Base-by-base conservation (phyloP, 1,140 invertebrate genomes). In the Ooceraea biroi region DNA sequence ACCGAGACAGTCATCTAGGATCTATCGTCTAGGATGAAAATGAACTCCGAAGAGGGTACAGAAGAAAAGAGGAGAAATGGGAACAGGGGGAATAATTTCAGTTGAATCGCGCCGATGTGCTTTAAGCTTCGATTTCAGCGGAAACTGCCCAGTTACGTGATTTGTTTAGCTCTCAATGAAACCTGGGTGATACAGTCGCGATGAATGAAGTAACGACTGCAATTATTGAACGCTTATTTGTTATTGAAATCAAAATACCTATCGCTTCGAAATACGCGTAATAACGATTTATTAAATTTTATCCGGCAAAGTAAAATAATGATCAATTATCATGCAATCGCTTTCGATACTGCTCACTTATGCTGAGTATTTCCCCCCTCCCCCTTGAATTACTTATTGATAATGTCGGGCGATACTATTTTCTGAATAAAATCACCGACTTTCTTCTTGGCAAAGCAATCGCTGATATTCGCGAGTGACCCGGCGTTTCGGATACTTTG, bases 401-500 rank as follows among this genome's bases (percentile, higher is more conserved):
- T 36, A n/a, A n/a, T 36, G 7, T 7, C 36, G 36, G 7, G 2
- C 36, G 36, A 36, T 36, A 7, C 36, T 36, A 7, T 7, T 36
- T 36, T 7, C 36, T 36, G 36, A 57, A 14, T 27, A 12, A 22
- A 69, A 57, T 57, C 44, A 17, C 0, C 7, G 50, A 44, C 19
- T 30, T 60, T 19, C 19, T 8, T 36, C 36, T 1, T 17, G 12
- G 3, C 68, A 17, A 78, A 25, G 52, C 8, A 4, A 41, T 44
- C 7, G 22, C 14, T 36, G 14, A 30, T 36, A 68, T 5, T 46
- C 14, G 48, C 22, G 36, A 44, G 7, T 12, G 17, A 44, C 14
- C 17, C 27, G 27, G 22, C 36, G 27, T 78, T 57, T 3, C 1
- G 25, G 52, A 27, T 71, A 71, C 25, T 80, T 80, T 71, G 50